Evolutionary conservation across 2,888 invertebrate species (phyloP), one percentile per base, ranked within the genome.

Genomic region (Aphidoletes aphidimyza): DNA sequence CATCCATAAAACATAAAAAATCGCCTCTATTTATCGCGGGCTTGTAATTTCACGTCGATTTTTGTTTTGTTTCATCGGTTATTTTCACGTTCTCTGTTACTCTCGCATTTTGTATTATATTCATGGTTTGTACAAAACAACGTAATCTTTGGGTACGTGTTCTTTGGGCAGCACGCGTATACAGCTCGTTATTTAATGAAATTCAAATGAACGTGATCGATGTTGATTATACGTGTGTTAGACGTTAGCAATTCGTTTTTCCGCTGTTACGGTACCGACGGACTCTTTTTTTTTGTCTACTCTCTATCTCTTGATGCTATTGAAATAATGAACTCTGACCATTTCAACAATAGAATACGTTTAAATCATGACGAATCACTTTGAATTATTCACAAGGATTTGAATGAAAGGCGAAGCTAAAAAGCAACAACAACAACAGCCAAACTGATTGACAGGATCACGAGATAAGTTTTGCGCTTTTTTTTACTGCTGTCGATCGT

Each of bases 161-260:
- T 69, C 69, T 30, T 14, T 1, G 30, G 30, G 69, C 69, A 69
- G 69, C 69, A 69, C 69, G 69, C 69, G 69, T 69, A 30, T 69
- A 69, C 30, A 69, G 30, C 69, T 69, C 69, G 69, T 69, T 69
- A 69, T 69, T 69, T 69, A 69, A 69, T 69, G 69, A 69, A 69
- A 69, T 69, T 69, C 69, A 69, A 69, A 69, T 69, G 69, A 69
- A 69, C 69, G 69, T 69, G 69, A 69, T 69, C 69, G 69, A 69
- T 69, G 69, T 69, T 69, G 69, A 69, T 69, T 69, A 69, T 69
- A 69, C 69, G 69, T 69, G 69, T 69, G 69, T 69, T 69, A 69
- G 69, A 30, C 69, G n/a, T 69, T 69, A 69, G 69, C 69, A 69
- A 69, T 69, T 69, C 69, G 69, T 69, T 69, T 69, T 69, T 69